These are phyloP conservation scores for Drosophila nigromelanica DNA, from an alignment of 1,140 invertebrate species.

Conservation along the genomic window DNA sequence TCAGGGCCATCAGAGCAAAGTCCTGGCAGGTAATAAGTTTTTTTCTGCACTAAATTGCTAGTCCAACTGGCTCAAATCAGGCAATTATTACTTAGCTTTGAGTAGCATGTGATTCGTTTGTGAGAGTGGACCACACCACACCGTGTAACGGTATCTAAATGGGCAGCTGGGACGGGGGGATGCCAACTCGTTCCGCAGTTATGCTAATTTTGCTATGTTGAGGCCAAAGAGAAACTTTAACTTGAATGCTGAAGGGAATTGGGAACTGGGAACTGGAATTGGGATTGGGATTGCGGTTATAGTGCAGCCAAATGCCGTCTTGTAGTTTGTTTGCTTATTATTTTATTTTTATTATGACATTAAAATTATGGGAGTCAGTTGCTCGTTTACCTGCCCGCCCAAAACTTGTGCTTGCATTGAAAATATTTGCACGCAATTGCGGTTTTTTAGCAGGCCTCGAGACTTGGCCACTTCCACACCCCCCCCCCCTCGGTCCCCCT, in stretches of 20 bases:
- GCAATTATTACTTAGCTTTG: neutral
- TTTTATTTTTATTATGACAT: conserved; percentile 74
- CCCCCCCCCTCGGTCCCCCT: no score
- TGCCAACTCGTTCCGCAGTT: neutral
- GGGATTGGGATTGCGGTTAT: neutral
- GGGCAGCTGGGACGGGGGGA: no score
- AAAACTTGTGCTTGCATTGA: conserved; percentile 71
- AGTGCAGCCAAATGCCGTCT: neutral
- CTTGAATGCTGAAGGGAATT: neutral
- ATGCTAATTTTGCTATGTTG: conserved; percentile 19
- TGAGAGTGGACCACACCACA: conserved; percentile 2
- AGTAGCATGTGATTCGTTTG: neutral
- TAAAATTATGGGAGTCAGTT: conserved; percentile 75
- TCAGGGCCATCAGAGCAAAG: neutral
- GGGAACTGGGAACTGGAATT: neutral
- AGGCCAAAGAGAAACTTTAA: neutral
- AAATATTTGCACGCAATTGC: conserved; percentile 83
- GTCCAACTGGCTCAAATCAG: no score
- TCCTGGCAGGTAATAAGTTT: neutral
- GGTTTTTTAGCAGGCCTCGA: conserved; percentile 63
- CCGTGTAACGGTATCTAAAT: no score
- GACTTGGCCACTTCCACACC: conserved; percentile 11
- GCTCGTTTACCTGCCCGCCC: conserved; percentile 51
- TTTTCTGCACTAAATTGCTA: neutral
- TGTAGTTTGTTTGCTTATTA: conserved; percentile 10